Base-by-base conservation (phyloP, 2,888 invertebrate species). In the Ferrisia virgata region DNA sequence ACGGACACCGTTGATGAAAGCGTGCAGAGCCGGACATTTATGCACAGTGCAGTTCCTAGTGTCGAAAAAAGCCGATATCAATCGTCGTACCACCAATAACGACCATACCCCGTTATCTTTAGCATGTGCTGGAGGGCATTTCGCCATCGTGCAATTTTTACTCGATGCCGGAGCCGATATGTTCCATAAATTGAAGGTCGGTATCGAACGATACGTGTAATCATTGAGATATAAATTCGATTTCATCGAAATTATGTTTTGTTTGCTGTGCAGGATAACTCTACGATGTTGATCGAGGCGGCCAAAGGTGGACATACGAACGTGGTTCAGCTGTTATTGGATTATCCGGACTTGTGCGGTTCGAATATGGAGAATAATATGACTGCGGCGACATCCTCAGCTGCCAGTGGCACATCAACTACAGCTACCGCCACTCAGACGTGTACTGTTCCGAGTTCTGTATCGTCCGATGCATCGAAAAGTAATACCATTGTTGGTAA, bases 241-340 rank as follows among this genome's bases (percentile, higher is more conserved):
- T 36, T 8, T 36, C 4, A 36, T 8, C 8, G 36, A 36, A 53
- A 53, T n/a, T n/a, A 18, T n/a, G 5, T 72, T 72, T 6, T 72
- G 8, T 58, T 58, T 18, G 3, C 2, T 78, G 87, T 88, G 15
- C 87, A 93, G 92, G 99, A 99, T 90, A 98, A 98, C 89, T 97
- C 97, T 85, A 98, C 98, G 84, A 99, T 98, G 94, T 91, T 99
- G 87, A 98, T 99, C 87, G 99, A 99, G 90, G 99, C 98, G 81
- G 96, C 99, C 79, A 98, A 98, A 90, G 98, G 98, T 80, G 99
- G 99, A 0, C 98, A 99, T 89, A 97, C 97, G 28, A 93, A 93
- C 86, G 97, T 99, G 85, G 98, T 99, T 85, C 96, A 97, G 89
- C 91, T 98, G 87, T 90, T 99, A 86, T 92, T 99, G 86, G 98